Percentiles rank a stretch among this genome's conserved stretches.
Evolutionary conservation across 2,888 invertebrate genomes (phyloP).

Genomic region (Acanthosepion pharaonis): DNA sequence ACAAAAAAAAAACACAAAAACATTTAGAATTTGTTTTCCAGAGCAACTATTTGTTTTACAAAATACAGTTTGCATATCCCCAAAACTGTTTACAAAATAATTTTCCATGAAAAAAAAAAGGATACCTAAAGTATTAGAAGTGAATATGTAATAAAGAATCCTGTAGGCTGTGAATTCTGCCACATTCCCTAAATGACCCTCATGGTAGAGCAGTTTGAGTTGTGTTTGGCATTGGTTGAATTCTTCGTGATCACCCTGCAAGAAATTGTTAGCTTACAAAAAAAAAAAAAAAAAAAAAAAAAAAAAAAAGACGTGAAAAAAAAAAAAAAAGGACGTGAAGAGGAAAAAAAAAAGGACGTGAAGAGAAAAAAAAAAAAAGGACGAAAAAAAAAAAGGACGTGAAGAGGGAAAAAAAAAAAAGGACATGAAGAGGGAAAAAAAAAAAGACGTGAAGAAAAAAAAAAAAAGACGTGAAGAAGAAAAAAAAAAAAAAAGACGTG

Average conservation of each 20-base stretch:
- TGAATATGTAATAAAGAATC: conserved; percentile 97
- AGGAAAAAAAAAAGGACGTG: not conserved
- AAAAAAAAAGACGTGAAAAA: not conserved
- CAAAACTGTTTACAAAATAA: no score
- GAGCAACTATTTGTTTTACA: no score
- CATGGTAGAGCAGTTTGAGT: conserved; percentile 89
- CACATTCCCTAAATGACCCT: conserved; percentile 78
- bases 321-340: no score
- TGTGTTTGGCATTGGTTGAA: conserved; percentile 99
- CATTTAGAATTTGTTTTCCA: no score
- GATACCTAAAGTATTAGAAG: conserved; percentile 94
- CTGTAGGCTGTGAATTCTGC: conserved; percentile 96
- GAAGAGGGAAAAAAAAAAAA: not conserved
- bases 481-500: not conserved
- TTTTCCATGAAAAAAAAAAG: not conserved
- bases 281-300: no score
- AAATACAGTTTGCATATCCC: no score
- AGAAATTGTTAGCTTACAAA: conserved; percentile 48
- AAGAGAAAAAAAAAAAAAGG: not conserved
- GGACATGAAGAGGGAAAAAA: not conserved
- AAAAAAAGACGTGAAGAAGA: no score
- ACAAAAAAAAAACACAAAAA: no score
- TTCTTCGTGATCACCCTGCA: conserved; percentile 93
- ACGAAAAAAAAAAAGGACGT: no score
- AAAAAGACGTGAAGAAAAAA: not conserved